Conservation (phyloP, 2,888 invertebrate species). For the Drosophila robusta region DNA sequence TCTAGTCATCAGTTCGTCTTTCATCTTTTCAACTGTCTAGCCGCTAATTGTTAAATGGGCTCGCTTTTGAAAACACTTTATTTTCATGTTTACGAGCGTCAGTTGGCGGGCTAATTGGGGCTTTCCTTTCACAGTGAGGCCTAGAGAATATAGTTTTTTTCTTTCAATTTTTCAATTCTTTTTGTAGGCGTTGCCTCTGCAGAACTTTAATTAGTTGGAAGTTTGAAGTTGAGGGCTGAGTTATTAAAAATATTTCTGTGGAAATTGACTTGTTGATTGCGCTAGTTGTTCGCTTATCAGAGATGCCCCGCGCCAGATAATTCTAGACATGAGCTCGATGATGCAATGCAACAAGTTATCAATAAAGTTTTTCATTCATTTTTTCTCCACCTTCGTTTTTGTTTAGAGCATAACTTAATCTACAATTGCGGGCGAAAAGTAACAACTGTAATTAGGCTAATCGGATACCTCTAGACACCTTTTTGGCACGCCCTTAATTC, state of each 20-base stretch:
- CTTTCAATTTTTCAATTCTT: background rate
- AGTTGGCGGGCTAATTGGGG: constrained; percentile 50
- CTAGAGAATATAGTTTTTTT: constrained; percentile 10
- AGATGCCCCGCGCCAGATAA: constrained; percentile 49
- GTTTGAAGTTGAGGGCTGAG: constrained; percentile 22
- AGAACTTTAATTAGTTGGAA: constrained; percentile 50
- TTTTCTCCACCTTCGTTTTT: background rate
- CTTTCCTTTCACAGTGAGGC: constrained; percentile 56
- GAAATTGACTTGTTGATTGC: constrained; percentile 49
- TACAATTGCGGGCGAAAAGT: constrained; percentile 5
- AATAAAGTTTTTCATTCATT: background rate
- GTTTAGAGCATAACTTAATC: background rate
- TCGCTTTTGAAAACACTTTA: constrained; percentile 42
- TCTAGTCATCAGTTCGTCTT: constrained; percentile 51
- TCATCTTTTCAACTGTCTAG: constrained; percentile 54
- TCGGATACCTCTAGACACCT: constrained; percentile 42
- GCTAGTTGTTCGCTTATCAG: constrained; percentile 53
- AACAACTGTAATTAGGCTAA: constrained; percentile 52
- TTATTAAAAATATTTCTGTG: constrained; percentile 38
- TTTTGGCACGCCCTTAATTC: constrained; percentile 47
- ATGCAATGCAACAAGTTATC: background rate
- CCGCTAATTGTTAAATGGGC: constrained; percentile 72
- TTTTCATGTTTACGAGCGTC: constrained; percentile 50
- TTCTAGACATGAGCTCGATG: constrained; percentile 22
- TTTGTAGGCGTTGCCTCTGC: constrained; percentile 54